These are phyloP conservation scores for Betta splendens DNA, from an alignment of 2,797 vertebrate species.

Conservation along the genomic window DNA sequence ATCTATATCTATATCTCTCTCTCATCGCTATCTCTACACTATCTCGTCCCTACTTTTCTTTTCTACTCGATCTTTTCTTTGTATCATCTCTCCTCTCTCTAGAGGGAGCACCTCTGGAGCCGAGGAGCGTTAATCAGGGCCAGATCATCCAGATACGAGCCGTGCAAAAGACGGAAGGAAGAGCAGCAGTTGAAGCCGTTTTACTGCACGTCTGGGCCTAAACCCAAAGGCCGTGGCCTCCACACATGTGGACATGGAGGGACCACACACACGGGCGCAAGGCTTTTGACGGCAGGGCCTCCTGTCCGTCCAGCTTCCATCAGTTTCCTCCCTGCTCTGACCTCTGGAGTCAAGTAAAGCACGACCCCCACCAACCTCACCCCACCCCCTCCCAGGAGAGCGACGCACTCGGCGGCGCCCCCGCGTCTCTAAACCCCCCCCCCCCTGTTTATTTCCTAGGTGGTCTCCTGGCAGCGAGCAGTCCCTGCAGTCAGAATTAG, in stretches of 20 bases:
- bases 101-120: slow-evolving; percentile 16
- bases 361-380: slow-evolving; percentile 26
- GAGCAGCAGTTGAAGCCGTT: too few species aligned
- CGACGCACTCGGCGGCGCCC: slow-evolving; percentile 26
- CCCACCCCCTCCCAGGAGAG: slow-evolving; percentile 23
- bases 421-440: not conserved
- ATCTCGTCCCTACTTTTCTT: too few species aligned
- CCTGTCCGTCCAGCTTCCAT: slow-evolving; percentile 31
- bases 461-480: slow-evolving; percentile 54
- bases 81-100: too few species aligned
- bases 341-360: slow-evolving; percentile 57
- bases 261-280: too few species aligned
- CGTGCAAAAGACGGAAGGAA: slow-evolving; percentile 14
- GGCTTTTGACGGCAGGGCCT: slow-evolving; percentile 49
- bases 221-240: too few species aligned
- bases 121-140: slow-evolving; percentile 17
- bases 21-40: too few species aligned
- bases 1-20: too few species aligned
- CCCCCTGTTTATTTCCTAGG: slow-evolving; percentile 43
- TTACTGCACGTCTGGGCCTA: too few species aligned
- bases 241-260: slow-evolving; percentile 33
- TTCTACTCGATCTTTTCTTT: too few species aligned
- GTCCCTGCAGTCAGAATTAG: slow-evolving; percentile 47
- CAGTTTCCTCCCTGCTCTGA: slow-evolving; percentile 41
- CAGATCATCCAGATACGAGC: slow-evolving; percentile 1